Evolutionary conservation across 2,888 invertebrate species (phyloP).

Genomic region (Conistra vaccinii): DNA sequence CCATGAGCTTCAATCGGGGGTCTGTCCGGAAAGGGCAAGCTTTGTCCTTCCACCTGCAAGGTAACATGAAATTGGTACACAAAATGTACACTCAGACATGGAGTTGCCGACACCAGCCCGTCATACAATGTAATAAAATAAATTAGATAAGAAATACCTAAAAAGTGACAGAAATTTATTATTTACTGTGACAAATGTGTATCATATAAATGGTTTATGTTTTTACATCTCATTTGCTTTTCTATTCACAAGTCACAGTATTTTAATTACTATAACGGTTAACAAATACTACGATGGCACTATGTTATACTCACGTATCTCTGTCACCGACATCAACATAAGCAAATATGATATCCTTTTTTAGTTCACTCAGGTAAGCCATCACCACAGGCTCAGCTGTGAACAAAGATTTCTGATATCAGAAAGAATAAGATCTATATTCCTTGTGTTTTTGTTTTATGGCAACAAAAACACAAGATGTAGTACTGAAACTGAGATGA

Average conservation of each 20-base stretch:
- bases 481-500: too few relatives aligned
- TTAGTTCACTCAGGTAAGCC: slow-evolving; percentile 91
- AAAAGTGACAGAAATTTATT: too few relatives aligned
- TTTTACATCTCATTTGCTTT: background rate
- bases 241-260: background rate
- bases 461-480: too few relatives aligned
- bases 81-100: too few relatives aligned
- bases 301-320: slow-evolving; percentile 91
- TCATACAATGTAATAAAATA: background rate
- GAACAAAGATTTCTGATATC: slow-evolving; percentile 60
- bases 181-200: background rate
- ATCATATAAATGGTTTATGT: background rate
- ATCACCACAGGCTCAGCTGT: slow-evolving; percentile 95
- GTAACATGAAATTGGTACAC: background rate
- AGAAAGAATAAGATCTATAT: background rate
- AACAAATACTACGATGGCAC: background rate
- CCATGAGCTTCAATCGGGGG: slow-evolving; percentile 92
- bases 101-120: background rate
- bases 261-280: background rate
- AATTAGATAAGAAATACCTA: background rate
- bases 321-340: slow-evolving; percentile 95
- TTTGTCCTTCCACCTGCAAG: slow-evolving; percentile 95
- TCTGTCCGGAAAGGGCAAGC: slow-evolving; percentile 96
- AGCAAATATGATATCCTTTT: slow-evolving; percentile 92
- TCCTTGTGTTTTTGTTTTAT: too few relatives aligned